phyloP scores from a whole-genome alignment of 2,888 invertebrate species.

The Polydrusus pterygomalis region DNA sequence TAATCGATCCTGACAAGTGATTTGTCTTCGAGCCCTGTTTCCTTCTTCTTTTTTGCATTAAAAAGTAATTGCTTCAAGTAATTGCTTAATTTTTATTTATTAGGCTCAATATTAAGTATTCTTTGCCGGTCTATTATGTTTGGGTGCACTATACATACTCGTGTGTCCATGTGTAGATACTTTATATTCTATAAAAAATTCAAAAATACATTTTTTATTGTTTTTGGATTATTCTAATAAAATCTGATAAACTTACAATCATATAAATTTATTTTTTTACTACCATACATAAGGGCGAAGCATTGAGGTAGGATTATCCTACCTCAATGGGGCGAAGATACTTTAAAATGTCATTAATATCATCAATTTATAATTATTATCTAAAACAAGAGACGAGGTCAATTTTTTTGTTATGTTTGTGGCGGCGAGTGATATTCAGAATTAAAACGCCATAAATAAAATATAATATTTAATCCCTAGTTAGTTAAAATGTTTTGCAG shows the following conservation, averaged over 20 bases:
- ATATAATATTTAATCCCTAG: background rate
- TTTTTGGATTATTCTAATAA: background rate
- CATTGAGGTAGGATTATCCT: too few relatives aligned
- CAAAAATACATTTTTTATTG: background rate
- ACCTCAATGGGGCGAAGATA: too few relatives aligned
- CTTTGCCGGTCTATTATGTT: too few relatives aligned
- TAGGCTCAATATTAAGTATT: too few relatives aligned
- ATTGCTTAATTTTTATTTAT: too few relatives aligned
- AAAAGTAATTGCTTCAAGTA: too few relatives aligned
- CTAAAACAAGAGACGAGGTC: conserved; percentile 6
- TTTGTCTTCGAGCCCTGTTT: too few relatives aligned
- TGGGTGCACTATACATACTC: background rate
- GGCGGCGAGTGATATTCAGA: background rate
- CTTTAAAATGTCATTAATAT: background rate
- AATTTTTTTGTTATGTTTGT: background rate
- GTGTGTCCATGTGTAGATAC: background rate
- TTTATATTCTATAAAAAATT: background rate
- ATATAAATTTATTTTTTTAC: background rate
- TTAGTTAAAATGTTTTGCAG: too few relatives aligned
- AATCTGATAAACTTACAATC: background rate
- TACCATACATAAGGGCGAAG: background rate
- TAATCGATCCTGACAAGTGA: too few relatives aligned
- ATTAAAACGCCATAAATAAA: background rate
- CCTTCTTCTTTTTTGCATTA: too few relatives aligned
- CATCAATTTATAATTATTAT: background rate